Evolutionary conservation across 2,888 invertebrate species (phyloP).

Genomic region (Aphidoletes aphidimyza): DNA sequence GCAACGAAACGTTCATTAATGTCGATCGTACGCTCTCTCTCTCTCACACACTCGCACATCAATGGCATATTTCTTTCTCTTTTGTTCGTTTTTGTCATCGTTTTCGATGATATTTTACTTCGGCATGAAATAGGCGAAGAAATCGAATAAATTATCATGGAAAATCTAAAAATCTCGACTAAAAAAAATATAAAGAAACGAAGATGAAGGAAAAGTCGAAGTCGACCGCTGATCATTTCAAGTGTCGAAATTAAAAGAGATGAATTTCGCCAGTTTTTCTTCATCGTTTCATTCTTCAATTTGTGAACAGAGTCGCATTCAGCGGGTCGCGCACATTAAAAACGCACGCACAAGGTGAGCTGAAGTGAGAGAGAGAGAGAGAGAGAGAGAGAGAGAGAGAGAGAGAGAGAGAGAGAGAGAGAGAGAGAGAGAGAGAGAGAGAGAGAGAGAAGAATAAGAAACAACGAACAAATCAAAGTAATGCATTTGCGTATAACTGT

Average conservation of each 20-base stretch:
- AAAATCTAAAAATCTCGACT: background rate
- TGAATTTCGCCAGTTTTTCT: too few species aligned
- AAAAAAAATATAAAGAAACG: background rate
- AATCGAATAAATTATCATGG: background rate
- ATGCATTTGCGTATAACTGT: too few species aligned
- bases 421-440: background rate
- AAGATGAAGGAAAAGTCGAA: background rate
- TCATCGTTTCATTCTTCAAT: too few species aligned
- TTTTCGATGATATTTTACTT: background rate
- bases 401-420: constrained; percentile 7
- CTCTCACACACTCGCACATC: background rate
- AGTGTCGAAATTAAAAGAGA: constrained; percentile 9
- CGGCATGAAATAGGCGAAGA: background rate
- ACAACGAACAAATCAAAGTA: background rate
- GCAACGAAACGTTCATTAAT: constrained; percentile 45
- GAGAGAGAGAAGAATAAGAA: background rate
- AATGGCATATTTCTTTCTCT: background rate
- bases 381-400: constrained; percentile 2
- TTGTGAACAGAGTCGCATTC: too few species aligned
- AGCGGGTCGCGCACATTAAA: too few species aligned
- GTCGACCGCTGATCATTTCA: constrained; percentile 8
- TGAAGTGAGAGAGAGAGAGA: background rate
- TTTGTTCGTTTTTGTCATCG: background rate
- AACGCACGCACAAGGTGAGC: too few species aligned
- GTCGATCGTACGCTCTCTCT: too few species aligned